Evolutionary conservation across 2,888 invertebrate genomes (phyloP).

Genomic region (Melanargia galathea): DNA sequence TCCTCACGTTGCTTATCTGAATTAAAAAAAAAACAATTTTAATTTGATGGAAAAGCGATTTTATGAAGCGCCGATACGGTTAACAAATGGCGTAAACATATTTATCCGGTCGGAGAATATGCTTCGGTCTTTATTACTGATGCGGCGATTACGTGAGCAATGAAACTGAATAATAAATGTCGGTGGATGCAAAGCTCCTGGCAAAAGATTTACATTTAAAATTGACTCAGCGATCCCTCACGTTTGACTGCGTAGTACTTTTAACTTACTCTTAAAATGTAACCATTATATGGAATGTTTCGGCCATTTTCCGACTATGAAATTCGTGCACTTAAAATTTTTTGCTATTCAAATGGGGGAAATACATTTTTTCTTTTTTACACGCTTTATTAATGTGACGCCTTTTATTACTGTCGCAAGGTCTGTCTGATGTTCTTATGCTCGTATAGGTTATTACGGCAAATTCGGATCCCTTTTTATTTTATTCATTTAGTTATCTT

Average conservation of each 20-base stretch:
- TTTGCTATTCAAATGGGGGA: slow-evolving; percentile 41
- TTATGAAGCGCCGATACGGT: slow-evolving; percentile 29
- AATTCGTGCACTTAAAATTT: slow-evolving; percentile 45
- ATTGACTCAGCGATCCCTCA: slow-evolving; percentile 49
- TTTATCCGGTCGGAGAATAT: slow-evolving; percentile 33
- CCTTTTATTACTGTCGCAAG: not conserved
- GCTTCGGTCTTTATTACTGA: slow-evolving; percentile 35
- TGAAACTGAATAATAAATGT: slow-evolving; percentile 40
- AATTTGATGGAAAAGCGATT: slow-evolving; percentile 35
- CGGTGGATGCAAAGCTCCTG: slow-evolving; percentile 32
- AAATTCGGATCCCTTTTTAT: not conserved
- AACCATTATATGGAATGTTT: slow-evolving; percentile 50
- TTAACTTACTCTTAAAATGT: slow-evolving; percentile 57
- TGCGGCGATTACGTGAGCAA: slow-evolving; percentile 37
- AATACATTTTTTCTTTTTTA: slow-evolving; percentile 1
- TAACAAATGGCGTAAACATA: slow-evolving; percentile 34
- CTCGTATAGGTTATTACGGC: not conserved
- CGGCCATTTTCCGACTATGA: slow-evolving; percentile 29
- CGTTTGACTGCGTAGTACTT: slow-evolving; percentile 52
- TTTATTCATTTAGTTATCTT: not conserved
- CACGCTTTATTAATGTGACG: too few species aligned
- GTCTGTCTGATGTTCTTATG: not conserved
- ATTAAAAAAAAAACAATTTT: slow-evolving; percentile 19
- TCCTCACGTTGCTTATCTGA: slow-evolving; percentile 26
- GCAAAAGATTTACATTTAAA: slow-evolving; percentile 48